Percentiles rank a stretch among this genome's conserved stretches.
Evolutionary conservation across 1,140 invertebrate genomes (phyloP).

Genomic region (Vanessa tameamea): DNA sequence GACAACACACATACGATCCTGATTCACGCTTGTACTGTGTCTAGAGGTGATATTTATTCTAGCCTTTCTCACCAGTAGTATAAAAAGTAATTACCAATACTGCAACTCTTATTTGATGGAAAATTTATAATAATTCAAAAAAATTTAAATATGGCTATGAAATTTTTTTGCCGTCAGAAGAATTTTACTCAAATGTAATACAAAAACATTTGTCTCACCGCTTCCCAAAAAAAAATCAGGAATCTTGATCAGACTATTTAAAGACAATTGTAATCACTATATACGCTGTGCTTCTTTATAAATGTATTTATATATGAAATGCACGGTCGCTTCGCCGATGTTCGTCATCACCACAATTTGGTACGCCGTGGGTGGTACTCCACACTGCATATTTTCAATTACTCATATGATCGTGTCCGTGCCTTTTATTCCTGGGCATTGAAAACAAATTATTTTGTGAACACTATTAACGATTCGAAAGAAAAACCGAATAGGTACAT

Average conservation of each 20-base stretch:
- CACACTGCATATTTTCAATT: constrained; percentile 17
- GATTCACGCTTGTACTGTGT: constrained; percentile 10
- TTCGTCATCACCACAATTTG: constrained; percentile 59
- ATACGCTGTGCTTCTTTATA: too few relatives aligned
- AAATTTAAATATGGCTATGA: too few relatives aligned
- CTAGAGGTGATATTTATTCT: background rate
- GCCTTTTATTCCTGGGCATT: background rate
- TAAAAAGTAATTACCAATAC: too few relatives aligned
- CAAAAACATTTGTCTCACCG: too few relatives aligned
- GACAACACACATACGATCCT: constrained; percentile 8
- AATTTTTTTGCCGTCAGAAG: too few relatives aligned
- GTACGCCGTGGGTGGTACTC: constrained; percentile 53
- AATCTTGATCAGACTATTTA: too few relatives aligned
- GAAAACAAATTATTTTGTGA: background rate
- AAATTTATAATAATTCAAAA: too few relatives aligned
- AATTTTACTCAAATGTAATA: too few relatives aligned
- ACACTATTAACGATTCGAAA: background rate
- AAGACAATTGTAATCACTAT: too few relatives aligned
- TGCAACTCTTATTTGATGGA: too few relatives aligned
- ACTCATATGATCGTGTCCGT: constrained; percentile 1
- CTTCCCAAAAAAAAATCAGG: too few relatives aligned
- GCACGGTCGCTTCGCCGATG: constrained; percentile 4
- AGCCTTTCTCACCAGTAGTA: background rate
- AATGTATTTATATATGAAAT: too few relatives aligned
- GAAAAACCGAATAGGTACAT: background rate